Percentiles rank a stretch among this genome's conserved stretches.
These are phyloP conservation scores for Pristionchus fissidentatus DNA, from an alignment of 2,888 invertebrate species.

Conservation along the genomic window DNA sequence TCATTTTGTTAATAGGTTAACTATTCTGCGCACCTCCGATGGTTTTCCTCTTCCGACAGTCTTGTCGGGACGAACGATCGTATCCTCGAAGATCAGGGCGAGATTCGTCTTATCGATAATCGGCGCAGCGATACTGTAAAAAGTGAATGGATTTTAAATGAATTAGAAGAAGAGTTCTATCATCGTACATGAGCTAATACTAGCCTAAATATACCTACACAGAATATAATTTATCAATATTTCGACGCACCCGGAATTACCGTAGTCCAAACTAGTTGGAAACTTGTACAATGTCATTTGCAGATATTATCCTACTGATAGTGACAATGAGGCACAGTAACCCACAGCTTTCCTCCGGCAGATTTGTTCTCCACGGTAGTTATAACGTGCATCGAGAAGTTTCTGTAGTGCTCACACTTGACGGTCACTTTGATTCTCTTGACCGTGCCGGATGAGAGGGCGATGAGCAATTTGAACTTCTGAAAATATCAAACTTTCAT, in stretches of 20 bases:
- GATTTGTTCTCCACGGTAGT: background rate
- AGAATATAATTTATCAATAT: too few species aligned
- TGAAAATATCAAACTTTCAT: too few species aligned
- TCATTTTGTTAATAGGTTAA: too few species aligned
- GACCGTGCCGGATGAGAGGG: background rate
- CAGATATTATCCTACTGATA: too few species aligned
- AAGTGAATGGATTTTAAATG: background rate
- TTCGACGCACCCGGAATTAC: too few species aligned
- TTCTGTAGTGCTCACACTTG: background rate
- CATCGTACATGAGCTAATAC: background rate
- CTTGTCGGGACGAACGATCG: background rate
- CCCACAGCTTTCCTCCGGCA: background rate
- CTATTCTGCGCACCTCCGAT: background rate
- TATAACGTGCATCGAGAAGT: background rate
- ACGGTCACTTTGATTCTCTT: background rate
- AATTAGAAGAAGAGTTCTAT: background rate
- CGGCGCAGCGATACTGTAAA: background rate
- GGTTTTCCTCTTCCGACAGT: background rate
- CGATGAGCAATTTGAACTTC: background rate
- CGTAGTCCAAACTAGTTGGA: too few species aligned
- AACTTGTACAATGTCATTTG: too few species aligned
- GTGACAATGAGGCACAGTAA: too few species aligned
- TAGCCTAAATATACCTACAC: too few species aligned
- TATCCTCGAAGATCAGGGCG: background rate
- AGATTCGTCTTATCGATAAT: background rate